Conservation (phyloP, 2,797 vertebrate species). For the Channa striata region DNA sequence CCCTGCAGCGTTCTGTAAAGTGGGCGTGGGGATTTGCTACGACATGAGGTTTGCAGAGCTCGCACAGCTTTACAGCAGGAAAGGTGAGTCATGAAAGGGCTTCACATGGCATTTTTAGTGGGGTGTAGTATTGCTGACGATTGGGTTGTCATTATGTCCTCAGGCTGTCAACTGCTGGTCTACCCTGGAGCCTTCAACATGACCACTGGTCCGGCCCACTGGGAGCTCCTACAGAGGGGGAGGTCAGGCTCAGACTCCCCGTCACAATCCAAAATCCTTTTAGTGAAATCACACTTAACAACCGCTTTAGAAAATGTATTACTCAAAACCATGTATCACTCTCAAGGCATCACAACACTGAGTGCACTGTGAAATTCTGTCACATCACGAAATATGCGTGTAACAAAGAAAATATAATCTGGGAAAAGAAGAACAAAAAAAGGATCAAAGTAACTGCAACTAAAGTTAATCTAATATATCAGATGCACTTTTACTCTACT, state of each 20-base stretch:
- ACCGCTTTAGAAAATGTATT: no score
- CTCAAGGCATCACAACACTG: not conserved
- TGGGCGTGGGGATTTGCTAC: slow-evolving; percentile 98
- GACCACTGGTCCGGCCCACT: slow-evolving; percentile 98
- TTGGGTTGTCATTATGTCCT: not conserved
- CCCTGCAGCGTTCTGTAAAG: slow-evolving; percentile 92
- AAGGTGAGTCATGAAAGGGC: slow-evolving; percentile 79
- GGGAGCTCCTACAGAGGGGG: slow-evolving; percentile 95
- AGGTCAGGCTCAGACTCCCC: slow-evolving; percentile 81
- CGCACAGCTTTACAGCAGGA: slow-evolving; percentile 92
- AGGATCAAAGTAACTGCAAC: no score
- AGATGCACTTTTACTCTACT: not conserved
- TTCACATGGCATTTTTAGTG: rapidly evolving
- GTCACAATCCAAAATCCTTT: not conserved
- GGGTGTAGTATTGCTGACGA: not conserved
- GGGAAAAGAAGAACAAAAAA: not conserved
- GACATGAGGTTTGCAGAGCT: slow-evolving; percentile 97
- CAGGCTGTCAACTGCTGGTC: slow-evolving; percentile 94
- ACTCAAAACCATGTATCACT: not conserved
- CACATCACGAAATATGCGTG: not conserved
- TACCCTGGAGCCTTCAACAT: slow-evolving; percentile 98
- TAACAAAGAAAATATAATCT: not conserved
- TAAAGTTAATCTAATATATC: not conserved
- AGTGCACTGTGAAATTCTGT: not conserved
- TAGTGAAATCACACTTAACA: not conserved